Percentiles rank a stretch among this genome's conserved stretches.
Conservation (phyloP, 2,888 invertebrate species). For the Carterocephalus palaemon region DNA sequence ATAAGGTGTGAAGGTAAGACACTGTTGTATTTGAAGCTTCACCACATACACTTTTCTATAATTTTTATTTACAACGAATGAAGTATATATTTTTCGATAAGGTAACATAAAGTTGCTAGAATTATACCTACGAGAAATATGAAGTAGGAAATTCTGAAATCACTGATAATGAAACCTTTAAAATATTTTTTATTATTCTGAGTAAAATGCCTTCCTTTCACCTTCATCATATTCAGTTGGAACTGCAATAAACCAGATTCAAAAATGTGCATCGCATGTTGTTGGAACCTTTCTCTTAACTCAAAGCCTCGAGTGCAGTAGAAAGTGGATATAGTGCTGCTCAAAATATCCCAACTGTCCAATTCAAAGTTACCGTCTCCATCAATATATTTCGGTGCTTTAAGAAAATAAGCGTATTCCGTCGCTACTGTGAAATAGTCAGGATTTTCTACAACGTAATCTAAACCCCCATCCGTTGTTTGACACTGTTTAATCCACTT, state of each 20-base stretch:
- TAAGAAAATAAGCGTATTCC: slow-evolving; percentile 39
- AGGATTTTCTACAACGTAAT: slow-evolving; percentile 39
- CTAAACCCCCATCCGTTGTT: slow-evolving; percentile 36
- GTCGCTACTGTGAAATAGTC: slow-evolving; percentile 44
- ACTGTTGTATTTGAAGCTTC: no score
- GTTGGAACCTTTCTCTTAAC: slow-evolving; percentile 39
- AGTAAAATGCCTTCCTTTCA: slow-evolving; percentile 10
- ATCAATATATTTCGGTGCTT: slow-evolving; percentile 40
- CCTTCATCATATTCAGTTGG: slow-evolving; percentile 11
- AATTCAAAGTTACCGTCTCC: slow-evolving; percentile 38
- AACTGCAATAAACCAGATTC: slow-evolving; percentile 41
- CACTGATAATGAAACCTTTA: slow-evolving; percentile 31
- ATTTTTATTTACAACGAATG: no score
- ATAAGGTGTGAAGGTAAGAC: no score
- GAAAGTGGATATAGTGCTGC: slow-evolving; percentile 38
- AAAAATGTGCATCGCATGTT: slow-evolving; percentile 38
- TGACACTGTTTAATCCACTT: slow-evolving; percentile 38
- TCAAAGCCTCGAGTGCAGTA: slow-evolving; percentile 49
- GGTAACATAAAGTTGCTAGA: slow-evolving; percentile 39
- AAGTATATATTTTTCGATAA: slow-evolving; percentile 40
- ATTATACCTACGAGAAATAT: slow-evolving; percentile 38
- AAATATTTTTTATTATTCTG: slow-evolving; percentile 29
- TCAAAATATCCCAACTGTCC: slow-evolving; percentile 42
- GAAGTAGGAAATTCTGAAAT: slow-evolving; percentile 43
- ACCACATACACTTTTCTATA: no score